Evolutionary conservation across 2,888 invertebrate species (phyloP).

Genomic region (Sinodicranocentrus sp.): DNA sequence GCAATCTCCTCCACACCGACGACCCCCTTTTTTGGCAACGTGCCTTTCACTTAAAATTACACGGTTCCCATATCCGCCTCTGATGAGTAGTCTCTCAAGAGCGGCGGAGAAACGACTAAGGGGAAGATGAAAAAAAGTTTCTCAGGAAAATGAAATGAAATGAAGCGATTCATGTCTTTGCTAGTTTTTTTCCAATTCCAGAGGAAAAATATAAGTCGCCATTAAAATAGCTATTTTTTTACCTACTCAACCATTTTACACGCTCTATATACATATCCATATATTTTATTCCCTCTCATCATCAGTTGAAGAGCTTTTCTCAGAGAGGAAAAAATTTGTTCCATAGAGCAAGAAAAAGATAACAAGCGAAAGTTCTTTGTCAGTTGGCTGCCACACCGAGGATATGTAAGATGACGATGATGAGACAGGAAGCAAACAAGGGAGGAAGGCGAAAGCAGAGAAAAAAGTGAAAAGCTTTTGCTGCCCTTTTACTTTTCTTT

Average conservation of each 20-base stretch:
- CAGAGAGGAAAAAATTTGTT: neutral
- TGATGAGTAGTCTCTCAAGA: too few relatives aligned
- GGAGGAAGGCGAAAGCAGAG: constrained; percentile 1
- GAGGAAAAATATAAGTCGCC: constrained; percentile 3
- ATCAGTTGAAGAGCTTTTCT: constrained; percentile 26
- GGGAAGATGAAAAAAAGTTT: too few relatives aligned
- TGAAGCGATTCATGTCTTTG: constrained; percentile 1
- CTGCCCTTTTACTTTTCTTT: too few relatives aligned
- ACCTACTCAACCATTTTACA: constrained; percentile 12
- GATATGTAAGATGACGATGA: constrained; percentile 44
- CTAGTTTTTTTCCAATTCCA: constrained; percentile 15
- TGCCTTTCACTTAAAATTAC: constrained; percentile 52
- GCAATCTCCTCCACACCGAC: constrained; percentile 19
- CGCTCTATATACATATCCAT: neutral
- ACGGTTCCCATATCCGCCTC: constrained; percentile 9
- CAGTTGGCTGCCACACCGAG: constrained; percentile 32
- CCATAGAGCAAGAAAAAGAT: neutral
- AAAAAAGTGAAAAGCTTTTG: constrained; percentile 1
- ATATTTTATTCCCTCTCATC: neutral
- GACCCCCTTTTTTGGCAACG: constrained; percentile 55
- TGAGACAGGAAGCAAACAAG: constrained; percentile 58
- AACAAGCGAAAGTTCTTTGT: constrained; percentile 37
- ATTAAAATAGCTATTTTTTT: constrained; percentile 1
- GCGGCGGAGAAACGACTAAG: too few relatives aligned
- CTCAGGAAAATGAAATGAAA: constrained; percentile 46